Evolutionary conservation across 2,797 vertebrate genomes (phyloP).

Genomic region (Tauraco hartlaubi): DNA sequence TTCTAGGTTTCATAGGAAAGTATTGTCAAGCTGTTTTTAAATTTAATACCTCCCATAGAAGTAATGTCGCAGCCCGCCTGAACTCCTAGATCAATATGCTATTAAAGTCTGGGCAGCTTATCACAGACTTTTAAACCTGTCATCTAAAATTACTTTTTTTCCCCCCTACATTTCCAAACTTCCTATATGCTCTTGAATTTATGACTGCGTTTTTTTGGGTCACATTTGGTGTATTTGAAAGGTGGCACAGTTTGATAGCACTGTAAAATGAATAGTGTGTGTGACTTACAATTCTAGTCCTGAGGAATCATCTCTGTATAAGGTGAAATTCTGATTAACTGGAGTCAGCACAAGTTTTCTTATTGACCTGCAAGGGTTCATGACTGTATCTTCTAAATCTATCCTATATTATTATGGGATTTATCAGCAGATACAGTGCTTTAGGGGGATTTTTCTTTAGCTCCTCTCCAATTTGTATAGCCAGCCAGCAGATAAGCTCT

Average conservation of each 20-base stretch:
- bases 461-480: not conserved
- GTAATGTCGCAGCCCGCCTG: conserved; percentile 9
- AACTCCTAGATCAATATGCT: conserved; percentile 45
- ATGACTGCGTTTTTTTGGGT: conserved; percentile 5
- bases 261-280: not conserved
- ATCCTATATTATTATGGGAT: conserved; percentile 13
- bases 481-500: not conserved
- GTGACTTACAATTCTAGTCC: not conserved
- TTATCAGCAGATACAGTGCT: conserved; percentile 34
- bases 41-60: conserved; percentile 28
- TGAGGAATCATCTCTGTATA: not conserved
- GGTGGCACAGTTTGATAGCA: conserved; percentile 4
- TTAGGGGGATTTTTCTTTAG: conserved; percentile 40
- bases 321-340: conserved; percentile 4
- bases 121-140: conserved; percentile 16
- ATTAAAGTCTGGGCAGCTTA: conserved; percentile 45
- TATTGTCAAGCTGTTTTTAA: conserved; percentile 15
- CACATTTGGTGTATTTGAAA: not conserved
- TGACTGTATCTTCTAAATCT: not conserved
- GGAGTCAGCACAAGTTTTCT: conserved; percentile 20
- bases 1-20: not conserved
- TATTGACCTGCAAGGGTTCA: not conserved
- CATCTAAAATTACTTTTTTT: conserved; percentile 16
- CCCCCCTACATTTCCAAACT: conserved; percentile 20
- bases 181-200: conserved; percentile 57